Base-by-base conservation (phyloP, 2,888 invertebrate species). In the Zeuzera pyrina region DNA sequence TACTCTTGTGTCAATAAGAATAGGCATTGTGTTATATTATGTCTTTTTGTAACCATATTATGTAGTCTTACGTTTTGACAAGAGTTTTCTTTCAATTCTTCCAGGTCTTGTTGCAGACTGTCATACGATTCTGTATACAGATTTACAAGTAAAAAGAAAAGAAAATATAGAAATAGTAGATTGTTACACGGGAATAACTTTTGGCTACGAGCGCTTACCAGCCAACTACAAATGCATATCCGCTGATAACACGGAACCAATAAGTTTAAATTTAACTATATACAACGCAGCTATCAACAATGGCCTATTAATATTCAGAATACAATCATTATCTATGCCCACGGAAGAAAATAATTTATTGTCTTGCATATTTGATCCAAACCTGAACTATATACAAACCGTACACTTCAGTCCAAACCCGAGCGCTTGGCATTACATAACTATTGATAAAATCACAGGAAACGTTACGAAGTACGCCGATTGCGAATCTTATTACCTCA, bases 21-120 rank as follows among this genome's bases (percentile, higher is more conserved):
- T n/a, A n/a, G n/a, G n/a, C n/a, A n/a, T n/a, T n/a, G n/a, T n/a
- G n/a, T n/a, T n/a, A n/a, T n/a, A n/a, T n/a, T 8, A 19, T 7
- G 19, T 19, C 19, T 19, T 19, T 19, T 19, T 19, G 19, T 19
- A 19, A 19, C 8, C n/a, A n/a, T n/a, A n/a, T n/a, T n/a, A n/a
- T n/a, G n/a, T n/a, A n/a, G n/a, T n/a, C n/a, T n/a, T 8, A 19
- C 5, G 19, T 19, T 8, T 19, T 19, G 5, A 7, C 8, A 8
- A 7, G 8, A 19, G 5, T 22, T 22, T 24, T 6, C 12, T 15
- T 6, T 32, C 41, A 44, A 59, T 49, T 37, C 38, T 85, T 86
- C 0, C 74, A 92, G 92, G 92, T 49, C 76, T 92, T 29, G 86
- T 88, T 7, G 86, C 88, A 11, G 83, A 86, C 28, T 90, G 90